These are phyloP conservation scores for Manis javanica DNA, from an alignment of 2,797 vertebrate species.

Conservation along the genomic window DNA sequence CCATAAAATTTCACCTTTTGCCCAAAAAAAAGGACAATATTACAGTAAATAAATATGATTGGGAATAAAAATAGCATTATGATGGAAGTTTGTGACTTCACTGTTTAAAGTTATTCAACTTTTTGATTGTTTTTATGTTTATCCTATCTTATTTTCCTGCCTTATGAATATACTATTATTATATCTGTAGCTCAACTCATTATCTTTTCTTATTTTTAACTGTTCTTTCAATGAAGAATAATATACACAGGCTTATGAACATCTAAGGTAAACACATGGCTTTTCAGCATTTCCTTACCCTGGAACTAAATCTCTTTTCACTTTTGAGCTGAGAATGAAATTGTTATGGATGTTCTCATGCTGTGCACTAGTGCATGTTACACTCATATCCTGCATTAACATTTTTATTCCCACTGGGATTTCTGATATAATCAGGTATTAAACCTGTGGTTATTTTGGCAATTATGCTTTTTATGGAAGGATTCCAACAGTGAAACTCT, in stretches of 20 bases:
- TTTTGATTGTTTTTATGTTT: conserved; percentile 42
- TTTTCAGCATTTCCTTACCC: conserved; percentile 31
- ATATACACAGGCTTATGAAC: not conserved
- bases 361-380: not conserved
- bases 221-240: conserved; percentile 29
- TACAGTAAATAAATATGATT: conserved; percentile 2
- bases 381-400: not conserved
- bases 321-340: conserved; percentile 53
- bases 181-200: not conserved
- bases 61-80: conserved; percentile 12
- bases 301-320: conserved; percentile 55
- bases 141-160: not conserved
- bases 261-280: conserved; percentile 23
- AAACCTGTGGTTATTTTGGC: conserved; percentile 61
- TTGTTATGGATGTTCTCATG: not conserved
- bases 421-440: conserved; percentile 44
- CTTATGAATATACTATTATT: not conserved
- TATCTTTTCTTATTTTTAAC: not conserved
- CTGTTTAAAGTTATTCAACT: not conserved
- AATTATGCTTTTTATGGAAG: conserved; percentile 52
- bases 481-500: conserved; percentile 44
- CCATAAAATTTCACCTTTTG: conserved; percentile 35
- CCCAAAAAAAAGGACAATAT: not conserved
- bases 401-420: conserved; percentile 55
- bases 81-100: not conserved